Evolutionary conservation across 2,797 vertebrate genomes (phyloP), one percentile per base, ranked within the genome.

Genomic region (Notoglanidium macrostoma): DNA sequence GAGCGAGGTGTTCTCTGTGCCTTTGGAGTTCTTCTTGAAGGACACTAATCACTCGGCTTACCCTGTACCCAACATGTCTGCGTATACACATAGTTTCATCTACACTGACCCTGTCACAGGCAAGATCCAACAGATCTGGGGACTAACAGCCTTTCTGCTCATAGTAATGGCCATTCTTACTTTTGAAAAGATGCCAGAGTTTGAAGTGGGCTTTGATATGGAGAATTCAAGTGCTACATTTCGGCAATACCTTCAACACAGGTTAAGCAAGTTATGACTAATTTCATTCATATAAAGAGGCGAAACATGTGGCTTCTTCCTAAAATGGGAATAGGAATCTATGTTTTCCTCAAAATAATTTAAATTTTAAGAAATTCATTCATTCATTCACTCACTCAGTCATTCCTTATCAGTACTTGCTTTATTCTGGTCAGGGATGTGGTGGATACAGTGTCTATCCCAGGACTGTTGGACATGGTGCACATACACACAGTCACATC

Each of bases 21-120:
- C 98, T 0, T 74, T 99, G 95, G 96, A 96, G n/a, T 96, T 97
- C 87, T 99, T 99, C 88, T 86, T 96, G 54, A 91, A 90, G 23
- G 92, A 95, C 2, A 88, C 90, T 2, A 86, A 95, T 88, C 95
- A 98, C 93, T 79, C 83, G 4, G 1, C 84, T 49, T 86, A 87
- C 26, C 29, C 70, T 9, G 29, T 91, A 15, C 9, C 82, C 0
- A 92, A 92, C 3, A 32, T 29, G 12, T 1, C 0, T 0, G 5
- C 68, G 2, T 4, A 51, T 0, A 0, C 94, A 1, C 97, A 98
- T 86, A 95, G 90, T 61, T 99, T 98, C 90, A 80, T 84, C 0
- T 98, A 96, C 19, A 73, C 91, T 40, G 95, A 97, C 85, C 92
- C 92, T 0, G 85, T 94, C 29, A 95, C 91, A 0, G 94, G 93